Percentiles rank a stretch among this genome's conserved stretches.
phyloP scores from a whole-genome alignment of 2,113 vertebrate species.

The Pungitius pungitius region DNA sequence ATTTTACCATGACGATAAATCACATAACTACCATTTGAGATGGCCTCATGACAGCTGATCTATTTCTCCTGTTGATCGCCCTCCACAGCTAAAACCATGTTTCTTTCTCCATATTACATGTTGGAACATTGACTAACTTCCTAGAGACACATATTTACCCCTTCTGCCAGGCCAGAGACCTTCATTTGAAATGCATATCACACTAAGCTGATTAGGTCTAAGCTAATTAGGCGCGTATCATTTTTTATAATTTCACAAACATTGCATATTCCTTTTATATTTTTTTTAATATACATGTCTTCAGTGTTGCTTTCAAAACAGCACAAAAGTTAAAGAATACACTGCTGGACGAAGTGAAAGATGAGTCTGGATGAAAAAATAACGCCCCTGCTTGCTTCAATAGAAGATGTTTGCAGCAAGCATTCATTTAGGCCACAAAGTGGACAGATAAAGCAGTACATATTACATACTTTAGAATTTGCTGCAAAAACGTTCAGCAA shows the following conservation, averaged over 20 bases:
- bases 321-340: background rate
- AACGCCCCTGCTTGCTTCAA: background rate
- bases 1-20: constrained; percentile 24
- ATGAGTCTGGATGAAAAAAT: background rate
- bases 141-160: background rate
- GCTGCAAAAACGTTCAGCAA: background rate
- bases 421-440: no score
- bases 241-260: background rate
- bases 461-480: background rate
- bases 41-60: constrained; percentile 21
- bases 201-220: background rate
- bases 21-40: constrained; percentile 47
- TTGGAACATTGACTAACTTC: background rate
- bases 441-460: no score
- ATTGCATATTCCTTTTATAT: background rate
- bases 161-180: background rate
- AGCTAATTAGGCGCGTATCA: background rate
- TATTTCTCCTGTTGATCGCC: constrained; percentile 20
- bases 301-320: background rate
- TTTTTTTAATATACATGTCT: background rate
- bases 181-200: background rate
- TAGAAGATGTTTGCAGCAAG: no score
- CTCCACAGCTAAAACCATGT: background rate
- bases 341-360: background rate
- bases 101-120: background rate